phyloP scores from a whole-genome alignment of 2,888 invertebrate species.

The Agrenia bidenticulata region DNA sequence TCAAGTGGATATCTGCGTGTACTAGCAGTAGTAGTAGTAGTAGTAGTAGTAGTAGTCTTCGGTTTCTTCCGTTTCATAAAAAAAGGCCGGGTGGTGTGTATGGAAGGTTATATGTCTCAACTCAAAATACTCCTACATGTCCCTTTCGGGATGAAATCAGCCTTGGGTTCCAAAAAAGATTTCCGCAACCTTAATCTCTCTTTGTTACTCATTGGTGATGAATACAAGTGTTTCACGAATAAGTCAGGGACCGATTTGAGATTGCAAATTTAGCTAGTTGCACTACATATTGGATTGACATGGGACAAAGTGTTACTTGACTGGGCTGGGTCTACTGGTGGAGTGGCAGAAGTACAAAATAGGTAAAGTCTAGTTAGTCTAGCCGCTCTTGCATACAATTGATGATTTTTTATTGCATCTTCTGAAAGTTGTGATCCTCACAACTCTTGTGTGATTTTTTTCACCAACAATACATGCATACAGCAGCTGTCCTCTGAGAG shows the following conservation, averaged over 20 bases:
- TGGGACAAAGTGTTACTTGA: constrained; percentile 12
- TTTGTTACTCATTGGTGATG: no score
- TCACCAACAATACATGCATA: not conserved
- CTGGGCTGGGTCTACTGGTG: constrained; percentile 25
- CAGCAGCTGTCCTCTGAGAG: not conserved
- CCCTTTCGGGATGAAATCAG: no score
- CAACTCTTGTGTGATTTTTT: not conserved
- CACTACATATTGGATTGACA: no score
- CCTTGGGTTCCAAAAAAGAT: no score
- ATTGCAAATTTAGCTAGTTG: no score
- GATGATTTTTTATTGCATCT: constrained; percentile 28
- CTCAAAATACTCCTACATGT: no score
- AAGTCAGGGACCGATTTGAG: no score
- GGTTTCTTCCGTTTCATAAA: not conserved
- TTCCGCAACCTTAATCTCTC: no score
- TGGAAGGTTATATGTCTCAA: no score
- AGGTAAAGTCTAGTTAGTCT: constrained; percentile 24
- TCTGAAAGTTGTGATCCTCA: constrained; percentile 5
- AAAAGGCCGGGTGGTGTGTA: no score
- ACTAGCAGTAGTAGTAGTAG: not conserved
- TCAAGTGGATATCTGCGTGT: constrained; percentile 31
- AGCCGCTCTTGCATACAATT: constrained; percentile 27
- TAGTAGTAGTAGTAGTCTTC: not conserved
- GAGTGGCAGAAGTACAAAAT: constrained; percentile 24
- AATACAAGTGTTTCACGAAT: no score